A percentile compares a stretch with the other conserved stretches of the same genome.
Evolutionary conservation across 2,888 invertebrate genomes (phyloP).

Genomic region (Dione juno): DNA sequence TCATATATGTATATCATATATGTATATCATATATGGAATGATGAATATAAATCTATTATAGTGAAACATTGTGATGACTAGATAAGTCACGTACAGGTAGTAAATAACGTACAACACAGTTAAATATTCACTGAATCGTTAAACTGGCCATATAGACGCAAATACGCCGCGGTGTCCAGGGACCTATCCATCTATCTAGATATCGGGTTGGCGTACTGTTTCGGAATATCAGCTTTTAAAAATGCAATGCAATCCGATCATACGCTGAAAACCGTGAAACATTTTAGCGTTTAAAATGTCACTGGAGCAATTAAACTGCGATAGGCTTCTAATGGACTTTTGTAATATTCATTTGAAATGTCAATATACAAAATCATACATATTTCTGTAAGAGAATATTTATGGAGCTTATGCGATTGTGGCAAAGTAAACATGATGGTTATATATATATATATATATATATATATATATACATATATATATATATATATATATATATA

Average conservation of each 20-base stretch:
- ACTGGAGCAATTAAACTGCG: conserved; percentile 24
- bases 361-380: neutral
- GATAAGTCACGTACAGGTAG: conserved; percentile 10
- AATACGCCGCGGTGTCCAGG: conserved; percentile 38
- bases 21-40: too few species aligned
- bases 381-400: too few species aligned
- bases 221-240: conserved; percentile 48
- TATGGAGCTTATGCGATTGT: too few species aligned
- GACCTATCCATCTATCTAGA: conserved; percentile 49
- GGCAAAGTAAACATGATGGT: too few species aligned
- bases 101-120: conserved; percentile 14
- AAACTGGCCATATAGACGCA: conserved; percentile 31
- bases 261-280: conserved; percentile 36
- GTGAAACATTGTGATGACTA: conserved; percentile 5
- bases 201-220: conserved; percentile 44
- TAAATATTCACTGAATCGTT: conserved; percentile 36
- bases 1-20: too few species aligned
- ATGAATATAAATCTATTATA: neutral
- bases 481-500: too few species aligned
- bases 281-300: conserved; percentile 35
- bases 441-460: too few species aligned
- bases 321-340: conserved; percentile 9
- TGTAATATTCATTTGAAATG: neutral
- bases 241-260: conserved; percentile 45
- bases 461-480: too few species aligned